Evolutionary conservation across 2,888 invertebrate genomes (phyloP).

Genomic region (Gordius sp.): DNA sequence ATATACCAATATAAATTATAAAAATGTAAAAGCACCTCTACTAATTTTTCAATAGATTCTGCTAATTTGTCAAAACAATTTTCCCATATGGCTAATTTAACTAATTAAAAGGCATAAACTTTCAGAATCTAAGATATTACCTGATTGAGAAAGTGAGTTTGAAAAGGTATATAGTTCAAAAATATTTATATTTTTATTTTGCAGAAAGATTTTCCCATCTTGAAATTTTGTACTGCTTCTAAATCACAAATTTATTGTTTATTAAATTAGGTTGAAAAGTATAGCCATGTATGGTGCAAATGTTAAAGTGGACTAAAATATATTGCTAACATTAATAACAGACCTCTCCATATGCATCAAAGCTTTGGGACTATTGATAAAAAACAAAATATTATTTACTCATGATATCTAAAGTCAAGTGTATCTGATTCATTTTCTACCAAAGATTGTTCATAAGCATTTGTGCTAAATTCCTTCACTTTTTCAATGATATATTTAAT

Average conservation of each 20-base stretch:
- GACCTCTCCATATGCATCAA: no score
- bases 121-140: not conserved
- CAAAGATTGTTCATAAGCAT: not conserved
- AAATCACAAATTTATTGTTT: not conserved
- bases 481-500: not conserved
- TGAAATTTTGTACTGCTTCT: not conserved
- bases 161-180: slow-evolving; percentile 13
- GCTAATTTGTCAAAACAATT: not conserved
- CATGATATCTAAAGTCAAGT: not conserved
- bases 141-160: slow-evolving; percentile 13
- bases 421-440: slow-evolving; percentile 5
- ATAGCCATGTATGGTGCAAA: no score
- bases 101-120: no score
- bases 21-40: not conserved
- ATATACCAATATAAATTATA: no score
- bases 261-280: no score
- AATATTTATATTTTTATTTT: not conserved
- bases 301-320: no score
- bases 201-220: slow-evolving; percentile 8
- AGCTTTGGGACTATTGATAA: no score
- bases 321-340: no score
- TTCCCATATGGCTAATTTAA: slow-evolving; percentile 13
- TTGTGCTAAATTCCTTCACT: not conserved
- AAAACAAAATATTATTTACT: not conserved
- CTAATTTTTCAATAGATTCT: not conserved